Evolutionary conservation across 2,797 vertebrate genomes (phyloP).

Genomic region (Erpetoichthys calabaricus): DNA sequence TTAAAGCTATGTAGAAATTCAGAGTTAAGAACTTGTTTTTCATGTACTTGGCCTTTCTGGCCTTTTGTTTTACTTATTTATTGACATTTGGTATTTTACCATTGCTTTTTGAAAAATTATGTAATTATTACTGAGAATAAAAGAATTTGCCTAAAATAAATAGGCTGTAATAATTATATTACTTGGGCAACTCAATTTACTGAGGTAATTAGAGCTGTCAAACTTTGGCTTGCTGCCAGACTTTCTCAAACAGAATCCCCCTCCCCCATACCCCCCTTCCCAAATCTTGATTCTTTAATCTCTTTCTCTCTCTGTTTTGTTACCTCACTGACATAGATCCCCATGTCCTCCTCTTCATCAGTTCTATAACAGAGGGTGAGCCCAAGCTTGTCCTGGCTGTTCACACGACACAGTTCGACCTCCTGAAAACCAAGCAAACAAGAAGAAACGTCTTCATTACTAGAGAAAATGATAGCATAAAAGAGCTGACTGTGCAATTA

Average conservation of each 20-base stretch:
- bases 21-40: no score
- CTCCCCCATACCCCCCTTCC: slow-evolving; percentile 11
- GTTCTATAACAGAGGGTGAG: slow-evolving; percentile 92
- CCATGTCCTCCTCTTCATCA: slow-evolving; percentile 82
- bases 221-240: slow-evolving; percentile 13
- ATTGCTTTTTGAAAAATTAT: slow-evolving; percentile 19
- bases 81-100: slow-evolving; percentile 14
- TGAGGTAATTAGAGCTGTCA: slow-evolving; percentile 30
- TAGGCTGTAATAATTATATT: slow-evolving; percentile 25
- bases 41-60: no score
- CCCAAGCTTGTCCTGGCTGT: slow-evolving; percentile 85
- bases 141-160: slow-evolving; percentile 23
- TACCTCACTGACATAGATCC: slow-evolving; percentile 93
- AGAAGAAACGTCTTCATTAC: no score
- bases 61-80: neutral
- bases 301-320: slow-evolving; percentile 20
- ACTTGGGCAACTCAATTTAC: slow-evolving; percentile 24
- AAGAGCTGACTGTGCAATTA: no score
- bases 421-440: slow-evolving; percentile 48
- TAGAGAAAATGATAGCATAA: no score
- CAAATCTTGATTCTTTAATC: slow-evolving; percentile 5
- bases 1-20: neutral
- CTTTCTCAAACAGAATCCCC: slow-evolving; percentile 2
- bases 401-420: slow-evolving; percentile 76
- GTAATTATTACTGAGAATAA: slow-evolving; percentile 17